Base-by-base conservation (phyloP, 2,113 vertebrate genomes). In the Sturnus vulgaris region DNA sequence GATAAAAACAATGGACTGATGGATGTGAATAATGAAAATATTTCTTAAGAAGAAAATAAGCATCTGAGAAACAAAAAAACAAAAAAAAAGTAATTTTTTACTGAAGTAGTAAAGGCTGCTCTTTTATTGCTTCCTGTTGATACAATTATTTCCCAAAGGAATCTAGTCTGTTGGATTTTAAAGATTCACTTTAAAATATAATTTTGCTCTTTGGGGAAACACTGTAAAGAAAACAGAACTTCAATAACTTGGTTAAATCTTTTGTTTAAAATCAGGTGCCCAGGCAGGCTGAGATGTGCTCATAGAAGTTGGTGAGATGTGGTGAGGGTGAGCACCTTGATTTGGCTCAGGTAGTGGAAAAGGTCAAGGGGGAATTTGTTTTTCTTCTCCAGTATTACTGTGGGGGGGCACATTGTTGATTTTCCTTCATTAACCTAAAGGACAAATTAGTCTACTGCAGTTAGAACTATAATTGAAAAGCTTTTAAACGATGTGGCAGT, bases 1-100 rank as follows among this genome's bases (percentile, higher is more conserved):
- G 73, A 95, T 94, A 91, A 94, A 88, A 95, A 80, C 77, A 94
- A 56, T 63, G 49, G 80, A 44, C 80, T 84, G 66, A 61, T 84
- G 89, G 40, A 79, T 92, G 92, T 97, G 88, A 97, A 97, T 92
- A 97, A 97, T 97, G 88, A 91, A 96, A 95, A 88, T 10, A 13
- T 80, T 86, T 86, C 92, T 71, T 97, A 95, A 82, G 94, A 96
- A 95, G 82, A 96, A 97, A 97, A 97, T 95, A 88, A 92, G 37
- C 75, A 93, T 94, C 85, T 95, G 82, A 77, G 57, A 96, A 94
- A 79, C 59, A 95, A 71, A 68, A 72, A 80, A 91, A 86, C 66
- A 90, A 82, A 76, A 65, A 83, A 75, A 85, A n/a, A 25, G 39
- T 69, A 84, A 64, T 91, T 95, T 97, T 95, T 97, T 93, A 73